Evolutionary conservation across 2,113 vertebrate genomes (phyloP).

Genomic region (Cynoglossus semilaevis): DNA sequence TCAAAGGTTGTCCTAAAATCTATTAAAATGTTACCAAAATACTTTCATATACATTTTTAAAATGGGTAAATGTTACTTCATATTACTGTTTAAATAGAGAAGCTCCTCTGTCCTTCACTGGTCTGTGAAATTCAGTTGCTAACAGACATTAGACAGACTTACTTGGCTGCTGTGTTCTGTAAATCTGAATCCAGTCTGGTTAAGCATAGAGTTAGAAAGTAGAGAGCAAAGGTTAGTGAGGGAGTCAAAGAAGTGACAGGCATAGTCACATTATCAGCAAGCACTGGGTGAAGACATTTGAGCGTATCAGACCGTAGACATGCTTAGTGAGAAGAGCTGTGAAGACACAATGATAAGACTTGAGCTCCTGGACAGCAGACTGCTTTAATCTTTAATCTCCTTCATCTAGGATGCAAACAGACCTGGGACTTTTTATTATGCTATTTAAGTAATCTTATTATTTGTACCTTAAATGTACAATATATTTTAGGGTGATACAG

Average conservation of each 20-base stretch:
- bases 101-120: no score
- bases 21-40: no score
- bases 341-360: neutral
- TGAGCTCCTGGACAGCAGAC: neutral
- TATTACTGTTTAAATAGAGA: no score
- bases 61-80: no score
- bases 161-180: slow-evolving; percentile 85
- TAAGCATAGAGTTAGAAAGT: slow-evolving; percentile 61
- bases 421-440: no score
- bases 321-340: neutral
- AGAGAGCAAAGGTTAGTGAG: slow-evolving; percentile 45
- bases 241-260: neutral
- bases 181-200: slow-evolving; percentile 91
- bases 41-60: no score
- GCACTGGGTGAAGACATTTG: neutral
- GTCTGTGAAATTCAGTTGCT: no score
- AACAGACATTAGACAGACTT: slow-evolving; percentile 69
- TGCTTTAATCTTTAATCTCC: no score
- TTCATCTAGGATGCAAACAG: no score
- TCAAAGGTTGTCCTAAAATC: no score
- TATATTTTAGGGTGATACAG: neutral
- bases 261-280: neutral
- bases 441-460: no score
- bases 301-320: neutral
- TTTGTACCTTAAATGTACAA: neutral